These are phyloP conservation scores for Pentalonia nigronervosa DNA, from an alignment of 1,140 invertebrate species.

Conservation along the genomic window DNA sequence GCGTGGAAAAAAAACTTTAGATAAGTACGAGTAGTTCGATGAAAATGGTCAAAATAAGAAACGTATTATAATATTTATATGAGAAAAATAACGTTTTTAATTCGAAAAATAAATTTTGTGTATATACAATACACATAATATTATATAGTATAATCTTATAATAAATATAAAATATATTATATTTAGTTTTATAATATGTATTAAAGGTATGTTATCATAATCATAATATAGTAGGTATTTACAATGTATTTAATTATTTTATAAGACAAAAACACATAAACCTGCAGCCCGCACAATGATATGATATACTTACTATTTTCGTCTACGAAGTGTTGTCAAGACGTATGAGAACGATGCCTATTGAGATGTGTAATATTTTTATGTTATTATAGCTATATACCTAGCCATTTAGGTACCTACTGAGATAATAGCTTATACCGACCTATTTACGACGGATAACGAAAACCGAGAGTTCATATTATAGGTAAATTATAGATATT, in stretches of 20 bases:
- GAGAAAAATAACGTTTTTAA: neutral
- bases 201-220: neutral
- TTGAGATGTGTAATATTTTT: too few species aligned
- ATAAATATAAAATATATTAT: neutral
- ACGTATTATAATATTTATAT: neutral
- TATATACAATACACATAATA: neutral
- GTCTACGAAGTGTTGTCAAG: too few species aligned
- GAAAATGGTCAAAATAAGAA: neutral
- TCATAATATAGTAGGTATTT: neutral
- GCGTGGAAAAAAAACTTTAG: neutral
- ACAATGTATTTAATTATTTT: neutral
- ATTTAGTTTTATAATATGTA: neutral
- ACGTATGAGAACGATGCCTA: too few species aligned
- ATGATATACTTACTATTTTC: too few species aligned
- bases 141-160: neutral
- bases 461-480: too few species aligned
- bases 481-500: too few species aligned
- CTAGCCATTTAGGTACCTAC: too few species aligned
- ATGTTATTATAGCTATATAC: too few species aligned
- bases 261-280: too few species aligned
- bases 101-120: neutral
- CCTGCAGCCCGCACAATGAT: too few species aligned
- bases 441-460: too few species aligned
- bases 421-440: too few species aligned
- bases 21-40: neutral